Evolutionary conservation across 2,113 vertebrate genomes (phyloP).

Genomic region (Hydropotes inermis): DNA sequence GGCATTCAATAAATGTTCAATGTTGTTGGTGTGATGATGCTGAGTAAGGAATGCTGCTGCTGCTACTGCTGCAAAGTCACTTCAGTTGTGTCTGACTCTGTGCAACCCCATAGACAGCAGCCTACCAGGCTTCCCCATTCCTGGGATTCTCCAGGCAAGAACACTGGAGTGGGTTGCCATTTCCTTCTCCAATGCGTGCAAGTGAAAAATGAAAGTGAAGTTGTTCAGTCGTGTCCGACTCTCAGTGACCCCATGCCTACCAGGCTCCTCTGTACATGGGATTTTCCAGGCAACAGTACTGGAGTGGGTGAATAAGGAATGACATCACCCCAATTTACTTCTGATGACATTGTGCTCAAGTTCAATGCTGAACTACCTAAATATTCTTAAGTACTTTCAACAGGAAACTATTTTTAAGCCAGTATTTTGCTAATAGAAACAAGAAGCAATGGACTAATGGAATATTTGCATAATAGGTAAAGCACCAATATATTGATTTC

Average conservation of each 20-base stretch:
- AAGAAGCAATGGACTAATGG: neutral
- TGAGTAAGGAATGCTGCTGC: neutral
- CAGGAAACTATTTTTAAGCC: neutral
- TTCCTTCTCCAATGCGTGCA: neutral
- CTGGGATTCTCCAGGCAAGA: neutral
- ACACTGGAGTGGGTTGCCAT: too few species aligned
- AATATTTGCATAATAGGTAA: constrained; percentile 1
- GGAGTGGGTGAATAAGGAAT: neutral
- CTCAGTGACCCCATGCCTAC: neutral
- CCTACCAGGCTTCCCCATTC: accelerated
- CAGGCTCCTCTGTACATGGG: neutral
- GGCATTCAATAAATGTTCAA: neutral
- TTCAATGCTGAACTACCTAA: neutral
- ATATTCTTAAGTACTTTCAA: neutral
- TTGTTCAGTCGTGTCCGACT: neutral
- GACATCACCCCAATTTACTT: neutral
- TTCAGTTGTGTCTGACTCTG: accelerated
- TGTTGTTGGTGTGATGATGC: neutral
- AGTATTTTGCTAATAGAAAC: neutral
- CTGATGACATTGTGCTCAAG: neutral
- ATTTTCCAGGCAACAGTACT: neutral
- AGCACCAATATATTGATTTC: neutral
- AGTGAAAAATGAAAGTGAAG: neutral
- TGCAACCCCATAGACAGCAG: accelerated
- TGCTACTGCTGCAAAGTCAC: neutral